Evolutionary conservation across 2,797 vertebrate species (phyloP).

Genomic region (Cyprinodon diabolis): DNA sequence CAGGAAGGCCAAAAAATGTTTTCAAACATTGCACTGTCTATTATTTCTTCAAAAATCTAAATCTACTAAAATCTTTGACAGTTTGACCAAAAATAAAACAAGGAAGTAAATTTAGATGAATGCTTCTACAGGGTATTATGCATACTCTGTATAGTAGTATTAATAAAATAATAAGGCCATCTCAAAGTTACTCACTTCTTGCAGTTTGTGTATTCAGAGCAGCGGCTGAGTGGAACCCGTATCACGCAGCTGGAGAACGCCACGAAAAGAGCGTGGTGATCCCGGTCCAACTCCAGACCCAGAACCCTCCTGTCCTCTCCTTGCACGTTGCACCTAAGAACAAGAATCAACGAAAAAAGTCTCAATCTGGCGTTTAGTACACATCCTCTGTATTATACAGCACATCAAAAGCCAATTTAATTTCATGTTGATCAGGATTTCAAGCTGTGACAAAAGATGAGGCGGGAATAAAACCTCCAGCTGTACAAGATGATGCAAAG

Average conservation of each 20-base stretch:
- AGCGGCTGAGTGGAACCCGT: conserved; percentile 88
- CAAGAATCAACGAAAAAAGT: background rate
- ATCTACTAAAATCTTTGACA: background rate
- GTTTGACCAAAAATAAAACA: background rate
- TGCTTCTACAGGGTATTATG: background rate
- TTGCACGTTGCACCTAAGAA: conserved; percentile 82
- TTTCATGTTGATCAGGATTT: conserved; percentile 37
- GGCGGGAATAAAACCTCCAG: conserved; percentile 20
- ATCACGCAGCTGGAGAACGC: conserved; percentile 90
- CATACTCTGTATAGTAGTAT: background rate
- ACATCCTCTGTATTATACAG: conserved; percentile 23
- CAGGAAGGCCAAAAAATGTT: background rate
- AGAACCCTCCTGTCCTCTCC: conserved; percentile 84
- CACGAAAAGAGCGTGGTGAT: conserved; percentile 88
- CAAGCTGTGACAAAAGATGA: conserved; percentile 43
- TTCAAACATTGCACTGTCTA: background rate
- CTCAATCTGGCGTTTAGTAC: background rate
- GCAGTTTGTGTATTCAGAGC: conserved; percentile 82
- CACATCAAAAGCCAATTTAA: conserved; percentile 25
- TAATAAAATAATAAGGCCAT: background rate
- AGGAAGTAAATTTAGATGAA: background rate
- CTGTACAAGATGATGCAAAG: conserved; percentile 63
- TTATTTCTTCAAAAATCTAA: background rate
- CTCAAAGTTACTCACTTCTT: conserved; percentile 82
- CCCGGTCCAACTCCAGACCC: conserved; percentile 87